These are phyloP conservation scores for Drosophila sproati DNA, from an alignment of 1,140 invertebrate species.

Conservation along the genomic window DNA sequence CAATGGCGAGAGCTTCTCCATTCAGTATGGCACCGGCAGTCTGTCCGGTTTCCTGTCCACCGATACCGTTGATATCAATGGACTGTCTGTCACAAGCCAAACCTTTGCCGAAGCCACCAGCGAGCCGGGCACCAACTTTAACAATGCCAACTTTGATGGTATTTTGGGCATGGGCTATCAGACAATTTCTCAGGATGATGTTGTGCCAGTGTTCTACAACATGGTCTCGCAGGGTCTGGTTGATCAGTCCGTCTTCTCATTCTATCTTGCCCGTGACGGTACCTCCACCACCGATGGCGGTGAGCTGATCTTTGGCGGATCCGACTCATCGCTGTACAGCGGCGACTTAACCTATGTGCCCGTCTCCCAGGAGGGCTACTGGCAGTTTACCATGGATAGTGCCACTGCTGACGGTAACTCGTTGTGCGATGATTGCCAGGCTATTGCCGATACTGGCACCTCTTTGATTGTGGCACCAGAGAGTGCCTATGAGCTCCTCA, in stretches of 20 bases:
- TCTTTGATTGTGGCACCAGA: constrained; percentile 89
- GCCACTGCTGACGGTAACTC: constrained; percentile 50
- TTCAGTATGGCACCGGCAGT: constrained; percentile 97
- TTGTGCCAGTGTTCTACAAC: constrained; percentile 96
- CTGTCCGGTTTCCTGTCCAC: constrained; percentile 97
- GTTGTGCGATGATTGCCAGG: constrained; percentile 86
- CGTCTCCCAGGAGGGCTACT: constrained; percentile 76
- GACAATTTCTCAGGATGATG: constrained; percentile 94
- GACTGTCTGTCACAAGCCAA: constrained; percentile 90
- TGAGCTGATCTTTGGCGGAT: constrained; percentile 79
- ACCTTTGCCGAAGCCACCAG: constrained; percentile 99
- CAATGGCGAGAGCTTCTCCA: constrained; percentile 96
- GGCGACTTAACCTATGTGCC: constrained; percentile 76
- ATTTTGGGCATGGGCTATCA: constrained; percentile 96
- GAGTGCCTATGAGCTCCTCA: constrained; percentile 19
- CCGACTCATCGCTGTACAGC: constrained; percentile 60
- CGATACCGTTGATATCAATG: constrained; percentile 91
- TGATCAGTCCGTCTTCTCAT: constrained; percentile 94
- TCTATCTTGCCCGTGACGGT: constrained; percentile 92
- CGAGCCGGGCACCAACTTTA: constrained; percentile 95
- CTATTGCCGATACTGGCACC: constrained; percentile 92
- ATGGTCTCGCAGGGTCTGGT: constrained; percentile 95
- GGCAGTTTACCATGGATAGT: constrained; percentile 78
- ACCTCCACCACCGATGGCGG: constrained; percentile 82
- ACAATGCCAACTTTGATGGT: constrained; percentile 98